phyloP scores from a whole-genome alignment of 2,113 vertebrate species.

The Odontophorus gujanensis region DNA sequence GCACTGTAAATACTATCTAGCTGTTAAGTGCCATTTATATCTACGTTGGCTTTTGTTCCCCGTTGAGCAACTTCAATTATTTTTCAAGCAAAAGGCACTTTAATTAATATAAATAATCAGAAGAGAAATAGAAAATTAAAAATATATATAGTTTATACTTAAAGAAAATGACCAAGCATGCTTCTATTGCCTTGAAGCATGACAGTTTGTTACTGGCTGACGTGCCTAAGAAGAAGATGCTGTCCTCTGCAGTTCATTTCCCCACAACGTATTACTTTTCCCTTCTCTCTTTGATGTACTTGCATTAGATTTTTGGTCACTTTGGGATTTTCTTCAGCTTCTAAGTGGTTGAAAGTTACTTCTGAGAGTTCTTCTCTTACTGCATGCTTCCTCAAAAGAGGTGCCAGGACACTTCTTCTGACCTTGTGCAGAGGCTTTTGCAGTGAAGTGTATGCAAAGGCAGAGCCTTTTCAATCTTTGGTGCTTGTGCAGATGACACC shows the following conservation, averaged over 20 bases:
- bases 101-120: not conserved
- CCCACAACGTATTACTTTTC: accelerated
- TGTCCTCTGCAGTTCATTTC: not conserved
- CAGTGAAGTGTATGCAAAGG: not conserved
- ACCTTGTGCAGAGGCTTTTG: not conserved
- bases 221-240: not conserved
- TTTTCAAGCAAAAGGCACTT: not conserved
- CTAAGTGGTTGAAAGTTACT: not conserved
- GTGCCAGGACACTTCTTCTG: not conserved
- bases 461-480: not conserved
- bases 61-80: not conserved
- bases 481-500: not conserved
- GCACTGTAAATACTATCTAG: not conserved
- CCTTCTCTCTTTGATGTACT: not conserved
- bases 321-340: not conserved
- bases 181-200: not conserved
- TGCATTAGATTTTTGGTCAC: not conserved
- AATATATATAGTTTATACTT: not conserved
- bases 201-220: not conserved
- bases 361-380: not conserved
- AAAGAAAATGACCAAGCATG: not conserved
- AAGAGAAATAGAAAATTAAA: not conserved
- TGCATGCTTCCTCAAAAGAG: not conserved
- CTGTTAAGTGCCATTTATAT: not conserved
- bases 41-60: not conserved